Evolutionary conservation across 2,797 vertebrate genomes (phyloP), one percentile per base, ranked within the genome.

Genomic region (Syngnathus acus): DNA sequence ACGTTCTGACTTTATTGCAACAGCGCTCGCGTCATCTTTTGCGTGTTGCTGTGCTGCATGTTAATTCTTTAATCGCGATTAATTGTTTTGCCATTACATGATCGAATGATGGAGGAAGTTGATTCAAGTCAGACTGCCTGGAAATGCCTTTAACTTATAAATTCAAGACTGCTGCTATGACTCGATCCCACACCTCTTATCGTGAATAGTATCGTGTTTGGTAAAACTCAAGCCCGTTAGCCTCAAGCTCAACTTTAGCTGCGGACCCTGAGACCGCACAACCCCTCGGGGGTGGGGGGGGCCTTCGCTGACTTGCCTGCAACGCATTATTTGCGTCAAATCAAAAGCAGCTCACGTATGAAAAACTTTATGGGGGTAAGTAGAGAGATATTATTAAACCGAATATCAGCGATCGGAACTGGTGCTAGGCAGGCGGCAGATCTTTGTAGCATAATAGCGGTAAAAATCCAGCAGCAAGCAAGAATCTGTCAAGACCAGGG

Each of bases 1-100:
- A 90, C 83, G 77, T 87, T 87, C 74, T 74, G 78, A 86, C 85
- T 91, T 91, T 89, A 89, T 91, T 90, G 87, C 86, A 84, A 87
- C 82, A 78, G 82, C 48, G 9, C 40, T 19, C 88, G 71, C 64
- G 73, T 80, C 82, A 76, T 77, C 66, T 82, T 64, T 79, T 23
- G 54, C 13, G 6, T 8, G 9, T 32, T 42, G 17, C n/a, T 19
- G 40, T 43, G 45, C 16, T 14, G 19, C 55, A 8, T 58, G 17
- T 58, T 58, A 37, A 58, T 58, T 58, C 26, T 57, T 57, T 57
- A 43, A 43, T 9, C 9, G 42, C 11, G 23, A 57, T 57, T n/a
- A 51, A 9, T 51, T 51, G 50, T n/a, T 51, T 19, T n/a, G 50
- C 19, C 19, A 19, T 21, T 3, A 21, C 50, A 51, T 8, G 50